Conservation (phyloP, 2,113 vertebrate species). For the Callipepla californica region DNA sequence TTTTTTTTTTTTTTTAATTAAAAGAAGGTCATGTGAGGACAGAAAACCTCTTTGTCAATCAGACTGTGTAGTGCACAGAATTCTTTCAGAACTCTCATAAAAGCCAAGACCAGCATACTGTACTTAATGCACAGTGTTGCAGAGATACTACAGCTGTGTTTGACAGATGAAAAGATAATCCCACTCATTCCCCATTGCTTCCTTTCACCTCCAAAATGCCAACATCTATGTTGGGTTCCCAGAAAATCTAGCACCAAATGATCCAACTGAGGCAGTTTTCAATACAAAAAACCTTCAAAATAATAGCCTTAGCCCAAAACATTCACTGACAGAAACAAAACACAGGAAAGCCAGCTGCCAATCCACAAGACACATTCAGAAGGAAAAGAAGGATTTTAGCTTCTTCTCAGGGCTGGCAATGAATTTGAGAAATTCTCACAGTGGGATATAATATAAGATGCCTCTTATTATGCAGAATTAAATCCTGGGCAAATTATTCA, state of each 20-base stretch:
- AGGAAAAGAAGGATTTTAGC: background rate
- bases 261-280: conserved; percentile 16
- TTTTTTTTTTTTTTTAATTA: conserved; percentile 29
- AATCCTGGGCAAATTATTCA: background rate
- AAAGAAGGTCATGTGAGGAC: conserved; percentile 68
- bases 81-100: conserved; percentile 58
- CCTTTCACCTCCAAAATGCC: conserved; percentile 20
- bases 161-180: conserved; percentile 37
- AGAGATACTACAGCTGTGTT: conserved; percentile 45
- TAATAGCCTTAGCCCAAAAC: conserved; percentile 1
- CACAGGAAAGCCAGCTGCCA: background rate
- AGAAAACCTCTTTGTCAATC: conserved; percentile 64
- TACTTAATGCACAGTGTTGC: conserved; percentile 20
- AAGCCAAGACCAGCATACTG: conserved; percentile 23
- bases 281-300: background rate
- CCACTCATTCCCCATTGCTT: background rate
- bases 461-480: background rate
- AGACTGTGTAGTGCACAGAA: conserved; percentile 38
- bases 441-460: background rate
- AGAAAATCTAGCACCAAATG: conserved; percentile 42
- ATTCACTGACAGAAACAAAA: background rate
- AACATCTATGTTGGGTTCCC: conserved; percentile 14
- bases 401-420: background rate
- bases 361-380: background rate
- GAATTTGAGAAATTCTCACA: background rate